These are phyloP conservation scores for Caenorhabditis virilis DNA, from an alignment of 2,888 invertebrate genomes.

Conservation along the genomic window DNA sequence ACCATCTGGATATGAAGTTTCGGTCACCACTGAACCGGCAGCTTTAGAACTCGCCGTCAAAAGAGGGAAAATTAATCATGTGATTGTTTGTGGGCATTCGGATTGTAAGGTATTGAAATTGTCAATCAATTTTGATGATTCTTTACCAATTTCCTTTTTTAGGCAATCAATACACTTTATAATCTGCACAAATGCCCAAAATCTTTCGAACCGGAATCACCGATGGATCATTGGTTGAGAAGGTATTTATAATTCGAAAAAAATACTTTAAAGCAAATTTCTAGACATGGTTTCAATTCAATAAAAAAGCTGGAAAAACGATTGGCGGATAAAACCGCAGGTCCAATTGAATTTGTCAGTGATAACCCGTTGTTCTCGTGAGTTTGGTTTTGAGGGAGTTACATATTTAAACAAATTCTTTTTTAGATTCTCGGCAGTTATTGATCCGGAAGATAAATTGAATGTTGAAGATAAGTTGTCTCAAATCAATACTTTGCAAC, in stretches of 20 bases:
- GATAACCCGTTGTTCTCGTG: conserved; percentile 86
- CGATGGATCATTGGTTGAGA: conserved; percentile 87
- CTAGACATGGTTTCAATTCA: conserved; percentile 43
- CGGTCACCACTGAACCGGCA: conserved; percentile 91
- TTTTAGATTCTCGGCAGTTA: conserved; percentile 82
- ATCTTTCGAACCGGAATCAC: conserved; percentile 73
- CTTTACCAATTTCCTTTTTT: conserved; percentile 26
- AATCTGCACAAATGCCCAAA: conserved; percentile 77
- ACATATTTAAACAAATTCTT: too few relatives aligned
- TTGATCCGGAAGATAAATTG: conserved; percentile 86
- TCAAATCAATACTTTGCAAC: conserved; percentile 68
- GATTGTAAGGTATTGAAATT: conserved; percentile 86
- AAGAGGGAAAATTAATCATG: conserved; percentile 85
- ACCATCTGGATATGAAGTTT: conserved; percentile 69
- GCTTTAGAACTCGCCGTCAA: conserved; percentile 92
- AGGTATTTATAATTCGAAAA: conserved; percentile 71
- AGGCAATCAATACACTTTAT: conserved; percentile 90
- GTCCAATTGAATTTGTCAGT: conserved; percentile 82
- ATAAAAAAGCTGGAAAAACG: conserved; percentile 74
- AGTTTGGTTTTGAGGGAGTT: conserved; percentile 23
- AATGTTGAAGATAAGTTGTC: conserved; percentile 88
- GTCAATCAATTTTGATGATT: not conserved
- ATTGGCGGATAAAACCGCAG: conserved; percentile 75
- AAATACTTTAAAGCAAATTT: too few relatives aligned
- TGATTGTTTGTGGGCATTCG: conserved; percentile 93